Evolutionary conservation across 2,113 vertebrate species (phyloP).

Genomic region (Onychorhynchus coronatus): DNA sequence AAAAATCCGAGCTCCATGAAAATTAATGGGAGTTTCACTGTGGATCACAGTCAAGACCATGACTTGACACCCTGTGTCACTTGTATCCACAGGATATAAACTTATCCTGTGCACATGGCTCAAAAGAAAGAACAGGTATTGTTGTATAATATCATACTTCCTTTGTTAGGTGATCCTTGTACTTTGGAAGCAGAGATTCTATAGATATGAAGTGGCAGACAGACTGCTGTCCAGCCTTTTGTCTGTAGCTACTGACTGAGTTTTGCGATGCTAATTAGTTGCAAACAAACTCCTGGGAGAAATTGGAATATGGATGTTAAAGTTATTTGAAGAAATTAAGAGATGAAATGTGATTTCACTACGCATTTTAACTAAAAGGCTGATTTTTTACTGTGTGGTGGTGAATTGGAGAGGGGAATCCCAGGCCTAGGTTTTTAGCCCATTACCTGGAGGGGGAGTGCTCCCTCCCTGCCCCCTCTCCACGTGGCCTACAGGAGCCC

Average conservation of each 20-base stretch:
- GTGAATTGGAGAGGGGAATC: too few species aligned
- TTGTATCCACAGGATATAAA: not conserved
- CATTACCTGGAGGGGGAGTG: too few species aligned
- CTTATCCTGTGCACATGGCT: not conserved
- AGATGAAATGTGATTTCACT: not conserved
- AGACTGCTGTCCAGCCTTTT: conserved; percentile 5
- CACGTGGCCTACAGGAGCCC: too few species aligned
- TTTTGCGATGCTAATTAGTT: conserved; percentile 9
- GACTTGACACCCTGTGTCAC: not conserved
- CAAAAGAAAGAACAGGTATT: not conserved
- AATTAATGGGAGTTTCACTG: not conserved
- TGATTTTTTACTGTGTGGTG: not conserved
- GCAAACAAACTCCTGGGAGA: not conserved
- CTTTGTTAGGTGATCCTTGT: not conserved
- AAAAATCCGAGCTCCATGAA: not conserved
- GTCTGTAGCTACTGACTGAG: not conserved
- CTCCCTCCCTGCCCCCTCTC: too few species aligned
- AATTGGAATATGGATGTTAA: not conserved
- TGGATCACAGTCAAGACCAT: not conserved
- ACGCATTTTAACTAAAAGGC: not conserved
- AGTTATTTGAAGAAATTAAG: conserved; percentile 35
- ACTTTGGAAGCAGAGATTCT: conserved; percentile 3
- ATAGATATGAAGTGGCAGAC: not conserved
- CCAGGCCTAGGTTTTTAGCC: too few species aligned
- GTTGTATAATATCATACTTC: not conserved